phyloP scores from a whole-genome alignment of 2,797 vertebrate genomes.

The Typhlichthys subterraneus region DNA sequence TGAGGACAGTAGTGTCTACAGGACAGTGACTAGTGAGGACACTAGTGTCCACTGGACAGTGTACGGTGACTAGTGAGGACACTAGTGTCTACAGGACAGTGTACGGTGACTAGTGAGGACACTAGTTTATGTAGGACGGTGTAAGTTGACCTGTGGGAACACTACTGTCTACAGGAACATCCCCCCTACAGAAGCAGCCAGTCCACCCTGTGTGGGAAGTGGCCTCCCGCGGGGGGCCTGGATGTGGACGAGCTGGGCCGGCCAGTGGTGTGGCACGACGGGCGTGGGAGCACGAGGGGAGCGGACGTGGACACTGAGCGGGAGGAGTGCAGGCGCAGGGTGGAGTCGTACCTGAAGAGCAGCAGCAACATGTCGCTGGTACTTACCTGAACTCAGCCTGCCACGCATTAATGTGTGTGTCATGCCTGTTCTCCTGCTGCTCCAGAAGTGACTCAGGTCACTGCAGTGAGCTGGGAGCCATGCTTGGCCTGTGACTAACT shows the following conservation, averaged over 20 bases:
- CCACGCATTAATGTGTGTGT: not conserved
- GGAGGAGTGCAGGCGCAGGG: conserved; percentile 54
- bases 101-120: not conserved
- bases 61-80: too few species aligned
- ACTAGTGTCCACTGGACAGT: too few species aligned
- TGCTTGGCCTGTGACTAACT: too few species aligned
- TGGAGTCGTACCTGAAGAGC: conserved; percentile 67
- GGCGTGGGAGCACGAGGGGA: conserved; percentile 31
- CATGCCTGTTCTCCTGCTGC: not conserved
- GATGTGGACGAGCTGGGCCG: conserved; percentile 78
- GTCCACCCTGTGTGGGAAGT: conserved; percentile 79
- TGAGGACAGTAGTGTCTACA: too few species aligned
- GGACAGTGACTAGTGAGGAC: too few species aligned
- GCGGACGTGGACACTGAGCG: conserved; percentile 52
- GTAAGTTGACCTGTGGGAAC: not conserved
- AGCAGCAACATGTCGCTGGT: conserved; percentile 79
- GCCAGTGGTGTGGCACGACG: conserved; percentile 53
- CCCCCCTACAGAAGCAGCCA: conserved; percentile 72
- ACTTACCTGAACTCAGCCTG: conserved; percentile 15
- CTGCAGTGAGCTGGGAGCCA: not conserved
- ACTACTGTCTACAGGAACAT: conserved; percentile 41
- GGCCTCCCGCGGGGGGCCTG: conserved; percentile 61
- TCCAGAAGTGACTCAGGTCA: not conserved
- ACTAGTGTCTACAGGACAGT: not conserved
- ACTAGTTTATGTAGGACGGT: not conserved